These are phyloP conservation scores for Dysidea cf. avara DNA, from an alignment of 37 sponge, comb jelly and placozoan genomes.

Conservation along the genomic window DNA sequence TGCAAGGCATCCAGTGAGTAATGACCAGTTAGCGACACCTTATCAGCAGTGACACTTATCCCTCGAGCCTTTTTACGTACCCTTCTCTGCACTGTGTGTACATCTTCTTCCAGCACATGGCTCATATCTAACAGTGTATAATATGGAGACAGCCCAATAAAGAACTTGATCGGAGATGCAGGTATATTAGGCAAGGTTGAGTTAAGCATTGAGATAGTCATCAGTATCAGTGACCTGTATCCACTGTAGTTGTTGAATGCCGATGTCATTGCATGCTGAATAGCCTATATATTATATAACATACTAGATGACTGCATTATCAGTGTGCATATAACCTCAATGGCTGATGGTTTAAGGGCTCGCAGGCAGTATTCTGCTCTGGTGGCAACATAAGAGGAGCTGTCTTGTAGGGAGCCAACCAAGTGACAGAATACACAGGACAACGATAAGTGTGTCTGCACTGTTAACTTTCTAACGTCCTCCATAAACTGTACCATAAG, in stretches of 20 bases:
- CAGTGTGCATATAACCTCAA: too few relatives aligned
- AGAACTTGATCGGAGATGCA: too few relatives aligned
- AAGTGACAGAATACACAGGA: constrained; percentile 45
- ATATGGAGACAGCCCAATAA: too few relatives aligned
- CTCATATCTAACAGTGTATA: too few relatives aligned
- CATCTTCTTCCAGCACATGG: too few relatives aligned
- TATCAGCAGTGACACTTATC: too few relatives aligned
- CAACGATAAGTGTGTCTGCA: constrained; percentile 3
- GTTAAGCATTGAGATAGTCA: constrained; percentile 55
- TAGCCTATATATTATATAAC: constrained; percentile 11
- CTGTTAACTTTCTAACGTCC: constrained; percentile 1
- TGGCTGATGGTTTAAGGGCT: constrained; percentile 4
- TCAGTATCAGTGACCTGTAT: constrained; percentile 36
- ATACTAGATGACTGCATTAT: too few relatives aligned
- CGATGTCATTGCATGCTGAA: constrained; percentile 7
- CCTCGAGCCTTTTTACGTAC: too few relatives aligned
- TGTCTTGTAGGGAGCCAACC: constrained; percentile 31
- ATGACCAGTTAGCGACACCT: too few relatives aligned
- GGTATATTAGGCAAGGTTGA: constrained; percentile 29
- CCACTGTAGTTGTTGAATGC: constrained; percentile 3
- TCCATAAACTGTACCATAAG: constrained; percentile 32
- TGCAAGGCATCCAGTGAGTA: too few relatives aligned
- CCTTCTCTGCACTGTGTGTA: too few relatives aligned
- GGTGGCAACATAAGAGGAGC: constrained; percentile 20
- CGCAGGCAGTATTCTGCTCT: constrained; percentile 37